phyloP scores from a whole-genome alignment of 2,113 vertebrate species.

The Vidua chalybeata region DNA sequence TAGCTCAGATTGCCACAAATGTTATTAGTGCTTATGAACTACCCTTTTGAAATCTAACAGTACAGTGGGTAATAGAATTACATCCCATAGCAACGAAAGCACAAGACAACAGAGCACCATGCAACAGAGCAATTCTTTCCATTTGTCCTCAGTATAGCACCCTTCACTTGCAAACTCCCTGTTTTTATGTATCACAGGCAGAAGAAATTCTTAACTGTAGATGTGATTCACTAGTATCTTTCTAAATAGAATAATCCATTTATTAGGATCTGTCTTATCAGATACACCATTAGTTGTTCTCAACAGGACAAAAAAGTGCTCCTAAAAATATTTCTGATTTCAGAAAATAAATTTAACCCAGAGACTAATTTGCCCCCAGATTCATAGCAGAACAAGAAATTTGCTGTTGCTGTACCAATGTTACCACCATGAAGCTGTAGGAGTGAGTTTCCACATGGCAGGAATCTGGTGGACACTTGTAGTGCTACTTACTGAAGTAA shows the following conservation, averaged over 20 bases:
- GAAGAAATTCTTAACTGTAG: neutral
- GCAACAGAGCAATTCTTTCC: neutral
- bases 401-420: neutral
- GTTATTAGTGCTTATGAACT: conserved; percentile 57
- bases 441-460: neutral
- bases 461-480: neutral
- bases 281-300: neutral
- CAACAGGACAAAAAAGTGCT: rapidly evolving
- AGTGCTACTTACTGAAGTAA: neutral
- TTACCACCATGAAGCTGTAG: neutral
- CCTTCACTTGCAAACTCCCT: neutral
- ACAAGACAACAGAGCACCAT: neutral
- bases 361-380: neutral
- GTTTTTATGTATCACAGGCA: neutral
- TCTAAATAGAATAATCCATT: neutral
- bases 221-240: neutral
- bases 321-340: neutral
- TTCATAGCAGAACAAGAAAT: neutral
- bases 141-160: neutral
- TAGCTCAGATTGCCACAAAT: conserved; percentile 58
- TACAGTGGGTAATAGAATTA: conserved; percentile 25
- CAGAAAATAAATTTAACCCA: neutral
- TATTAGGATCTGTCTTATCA: neutral
- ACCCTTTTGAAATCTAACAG: conserved; percentile 46
- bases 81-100: neutral